Percentiles rank a stretch among this genome's conserved stretches.
These are phyloP conservation scores for Mus spicilegus DNA, from an alignment of 2,113 vertebrate species.

Conservation along the genomic window DNA sequence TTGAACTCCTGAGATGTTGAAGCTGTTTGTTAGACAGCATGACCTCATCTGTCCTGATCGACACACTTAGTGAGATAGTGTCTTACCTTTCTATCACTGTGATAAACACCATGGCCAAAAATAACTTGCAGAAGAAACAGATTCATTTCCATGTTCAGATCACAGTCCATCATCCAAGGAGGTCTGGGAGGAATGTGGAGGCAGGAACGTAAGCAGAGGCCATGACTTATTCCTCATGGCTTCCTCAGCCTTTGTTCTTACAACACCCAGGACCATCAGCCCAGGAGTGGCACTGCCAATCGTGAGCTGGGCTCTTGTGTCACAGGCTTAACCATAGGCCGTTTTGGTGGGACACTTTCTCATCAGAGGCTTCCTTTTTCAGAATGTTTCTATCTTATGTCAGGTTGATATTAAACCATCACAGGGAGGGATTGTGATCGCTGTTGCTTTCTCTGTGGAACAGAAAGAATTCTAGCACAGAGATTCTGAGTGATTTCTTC, in stretches of 20 bases:
- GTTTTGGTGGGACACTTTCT: background rate
- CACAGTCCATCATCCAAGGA: background rate
- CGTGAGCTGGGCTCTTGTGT: background rate
- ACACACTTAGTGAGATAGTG: background rate
- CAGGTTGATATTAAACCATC: background rate
- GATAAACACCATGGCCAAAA: background rate
- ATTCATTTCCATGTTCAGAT: background rate
- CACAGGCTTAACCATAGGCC: background rate
- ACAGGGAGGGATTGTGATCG: background rate
- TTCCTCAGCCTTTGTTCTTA: background rate
- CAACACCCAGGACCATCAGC: background rate
- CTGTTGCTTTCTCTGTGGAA: background rate
- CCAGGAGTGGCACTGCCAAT: background rate
- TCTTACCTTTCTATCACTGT: background rate
- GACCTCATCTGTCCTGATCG: background rate
- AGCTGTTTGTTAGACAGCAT: conserved; percentile 29
- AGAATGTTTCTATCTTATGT: background rate
- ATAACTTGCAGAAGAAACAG: background rate
- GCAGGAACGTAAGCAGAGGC: background rate
- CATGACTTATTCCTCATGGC: background rate
- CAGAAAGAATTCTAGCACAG: background rate
- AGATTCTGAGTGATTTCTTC: background rate
- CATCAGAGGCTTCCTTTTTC: background rate
- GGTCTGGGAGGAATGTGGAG: background rate
- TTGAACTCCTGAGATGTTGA: background rate